A percentile compares a stretch with the other conserved stretches of the same genome.
Evolutionary conservation across 2,888 invertebrate genomes (phyloP).

Genomic region (Sphaerophoria rueppellii): DNA sequence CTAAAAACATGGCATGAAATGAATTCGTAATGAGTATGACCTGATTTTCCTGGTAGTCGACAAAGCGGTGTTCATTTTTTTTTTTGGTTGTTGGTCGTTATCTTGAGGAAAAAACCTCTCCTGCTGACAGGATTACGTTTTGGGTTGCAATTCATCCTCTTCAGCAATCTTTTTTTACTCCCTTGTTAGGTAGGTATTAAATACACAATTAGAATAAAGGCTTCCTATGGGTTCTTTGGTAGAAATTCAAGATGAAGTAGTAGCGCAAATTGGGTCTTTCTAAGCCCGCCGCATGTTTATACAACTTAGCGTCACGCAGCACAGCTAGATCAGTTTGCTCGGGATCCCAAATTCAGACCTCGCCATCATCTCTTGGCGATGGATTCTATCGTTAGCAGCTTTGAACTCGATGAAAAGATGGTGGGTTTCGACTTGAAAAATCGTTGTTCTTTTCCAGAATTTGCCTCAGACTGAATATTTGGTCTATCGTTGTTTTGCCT

Average conservation of each 20-base stretch:
- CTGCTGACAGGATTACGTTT: conserved; percentile 64
- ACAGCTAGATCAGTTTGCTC: too few species aligned
- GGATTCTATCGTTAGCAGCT: too few species aligned
- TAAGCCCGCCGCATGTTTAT: too few species aligned
- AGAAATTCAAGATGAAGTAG: neutral
- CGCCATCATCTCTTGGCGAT: too few species aligned
- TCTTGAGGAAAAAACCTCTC: conserved; percentile 51
- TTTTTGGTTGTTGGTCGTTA: conserved; percentile 8
- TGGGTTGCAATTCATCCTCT: conserved; percentile 49
- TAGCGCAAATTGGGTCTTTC: neutral
- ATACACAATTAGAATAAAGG: neutral
- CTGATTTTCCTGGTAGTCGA: conserved; percentile 50
- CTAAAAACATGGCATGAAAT: conserved; percentile 68
- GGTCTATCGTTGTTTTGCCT: too few species aligned
- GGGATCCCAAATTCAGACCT: too few species aligned
- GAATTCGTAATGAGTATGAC: conserved; percentile 72
- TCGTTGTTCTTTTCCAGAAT: too few species aligned
- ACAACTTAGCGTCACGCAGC: too few species aligned
- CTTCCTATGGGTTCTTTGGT: neutral
- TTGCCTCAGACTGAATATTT: too few species aligned
- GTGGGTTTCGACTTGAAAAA: too few species aligned
- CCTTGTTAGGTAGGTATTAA: neutral
- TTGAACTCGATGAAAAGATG: too few species aligned
- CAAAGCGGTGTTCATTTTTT: neutral
- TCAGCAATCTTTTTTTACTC: neutral